Evolutionary conservation across 1,140 invertebrate species (phyloP).

Genomic region (Matsumurasca onukii): DNA sequence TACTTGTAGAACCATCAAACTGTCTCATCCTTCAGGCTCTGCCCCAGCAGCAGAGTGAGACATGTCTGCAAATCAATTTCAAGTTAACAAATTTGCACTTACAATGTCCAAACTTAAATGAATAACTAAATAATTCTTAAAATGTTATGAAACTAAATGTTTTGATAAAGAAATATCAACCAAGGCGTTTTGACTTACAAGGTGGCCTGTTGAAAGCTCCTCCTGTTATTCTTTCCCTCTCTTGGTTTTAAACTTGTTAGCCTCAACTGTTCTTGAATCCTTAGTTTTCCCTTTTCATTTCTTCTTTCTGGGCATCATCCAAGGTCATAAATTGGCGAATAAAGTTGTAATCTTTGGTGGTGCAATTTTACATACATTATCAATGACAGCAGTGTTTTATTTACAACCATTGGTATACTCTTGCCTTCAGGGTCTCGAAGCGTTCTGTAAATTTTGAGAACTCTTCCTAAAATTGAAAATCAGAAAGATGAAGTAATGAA

Average conservation of each 20-base stretch:
- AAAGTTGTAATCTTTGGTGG: conserved; percentile 92
- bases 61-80: conserved; percentile 7
- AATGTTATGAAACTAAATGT: too few species aligned
- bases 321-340: conserved; percentile 89
- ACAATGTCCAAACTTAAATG: too few species aligned
- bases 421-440: conserved; percentile 85
- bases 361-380: conserved; percentile 93
- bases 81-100: background rate
- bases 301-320: conserved; percentile 90
- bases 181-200: too few species aligned
- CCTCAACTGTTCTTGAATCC: conserved; percentile 95
- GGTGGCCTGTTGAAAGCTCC: conserved; percentile 11
- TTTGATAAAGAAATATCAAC: too few species aligned
- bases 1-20: background rate
- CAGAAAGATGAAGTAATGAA: background rate
- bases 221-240: conserved; percentile 62
- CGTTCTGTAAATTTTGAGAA: conserved; percentile 94
- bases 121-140: too few species aligned
- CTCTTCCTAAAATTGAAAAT: conserved; percentile 56
- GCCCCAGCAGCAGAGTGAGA: background rate
- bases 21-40: conserved; percentile 7
- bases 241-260: conserved; percentile 91
- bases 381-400: conserved; percentile 92
- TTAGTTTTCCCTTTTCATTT: conserved; percentile 93
- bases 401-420: conserved; percentile 92